Conservation (phyloP, 2,888 invertebrate genomes). For the Mythimna vitellina region DNA sequence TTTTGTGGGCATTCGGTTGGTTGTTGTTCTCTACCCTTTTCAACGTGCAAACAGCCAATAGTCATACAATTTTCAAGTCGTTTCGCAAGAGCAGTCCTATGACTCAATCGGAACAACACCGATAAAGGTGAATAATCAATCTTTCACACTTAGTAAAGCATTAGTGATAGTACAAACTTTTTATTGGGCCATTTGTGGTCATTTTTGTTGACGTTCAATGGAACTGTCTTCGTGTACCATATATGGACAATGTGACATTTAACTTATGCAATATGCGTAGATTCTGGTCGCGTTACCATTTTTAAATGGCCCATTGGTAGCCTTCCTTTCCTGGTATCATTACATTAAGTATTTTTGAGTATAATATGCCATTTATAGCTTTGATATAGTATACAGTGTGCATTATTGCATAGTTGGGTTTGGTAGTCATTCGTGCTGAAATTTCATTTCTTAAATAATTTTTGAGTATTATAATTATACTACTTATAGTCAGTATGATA, state of each 20-base stretch:
- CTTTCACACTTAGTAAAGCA: conserved; percentile 21
- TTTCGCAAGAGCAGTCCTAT: conserved; percentile 50
- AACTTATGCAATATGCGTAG: background rate
- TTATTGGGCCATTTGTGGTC: background rate
- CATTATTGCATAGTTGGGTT: background rate
- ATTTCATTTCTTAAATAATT: background rate
- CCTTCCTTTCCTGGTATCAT: background rate
- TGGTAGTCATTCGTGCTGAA: background rate
- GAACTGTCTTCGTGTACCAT: background rate
- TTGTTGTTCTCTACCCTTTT: conserved; percentile 6
- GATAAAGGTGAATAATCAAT: conserved; percentile 47
- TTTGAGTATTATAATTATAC: background rate
- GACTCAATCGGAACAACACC: conserved; percentile 54
- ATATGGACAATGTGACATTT: background rate
- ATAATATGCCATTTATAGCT: background rate
- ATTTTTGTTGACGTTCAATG: background rate
- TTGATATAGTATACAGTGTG: conserved; percentile 22
- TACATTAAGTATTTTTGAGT: background rate
- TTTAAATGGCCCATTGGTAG: background rate
- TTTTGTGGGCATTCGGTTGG: background rate
- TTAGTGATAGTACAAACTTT: conserved; percentile 20
- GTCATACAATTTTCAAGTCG: conserved; percentile 13
- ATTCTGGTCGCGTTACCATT: background rate
- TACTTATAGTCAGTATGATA: too few species aligned
- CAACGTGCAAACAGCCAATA: background rate